Evolutionary conservation across 23 tunicate genomes (phyloP), one percentile per base, ranked within the genome.

Genomic region (Corella eumyota): DNA sequence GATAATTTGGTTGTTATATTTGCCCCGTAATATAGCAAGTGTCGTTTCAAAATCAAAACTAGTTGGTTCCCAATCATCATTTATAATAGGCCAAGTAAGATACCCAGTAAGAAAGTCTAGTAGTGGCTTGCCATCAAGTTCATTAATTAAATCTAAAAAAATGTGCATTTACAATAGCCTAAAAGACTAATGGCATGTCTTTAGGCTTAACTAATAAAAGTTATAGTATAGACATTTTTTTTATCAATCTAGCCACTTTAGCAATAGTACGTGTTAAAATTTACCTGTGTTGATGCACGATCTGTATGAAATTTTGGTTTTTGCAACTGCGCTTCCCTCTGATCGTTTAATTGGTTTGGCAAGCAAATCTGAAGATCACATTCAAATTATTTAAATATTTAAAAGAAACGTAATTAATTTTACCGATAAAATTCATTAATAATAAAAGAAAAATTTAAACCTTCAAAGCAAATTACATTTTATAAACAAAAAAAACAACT

Each of bases 221-320:
- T n/a, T n/a, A n/a, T n/a, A n/a, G n/a, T n/a, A n/a, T n/a, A n/a
- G n/a, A n/a, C n/a, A n/a, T n/a, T n/a, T n/a, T n/a, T n/a, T n/a
- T n/a, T n/a, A n/a, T n/a, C n/a, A n/a, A n/a, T n/a, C n/a, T n/a
- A n/a, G n/a, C n/a, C n/a, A n/a, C n/a, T n/a, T n/a, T n/a, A n/a
- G n/a, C n/a, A n/a, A n/a, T n/a, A n/a, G n/a, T n/a, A n/a, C n/a
- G n/a, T n/a, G n/a, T n/a, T n/a, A n/a, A n/a, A n/a, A n/a, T n/a
- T n/a, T 55, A 84, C 94, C 62, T 30, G 73, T 76, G 32, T 84
- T 56, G 67, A 84, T 76, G 59, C 94, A 84, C 0, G 94, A 84
- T 30, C 64, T 45, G 45, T 70, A 84, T n/a, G 69, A 48, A 17
- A 25, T 76, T 60, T 84, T 84, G 13, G 94, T 65, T 54, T 83